Conservation (phyloP, 2,113 vertebrate species). For the Cisticola juncidis region DNA sequence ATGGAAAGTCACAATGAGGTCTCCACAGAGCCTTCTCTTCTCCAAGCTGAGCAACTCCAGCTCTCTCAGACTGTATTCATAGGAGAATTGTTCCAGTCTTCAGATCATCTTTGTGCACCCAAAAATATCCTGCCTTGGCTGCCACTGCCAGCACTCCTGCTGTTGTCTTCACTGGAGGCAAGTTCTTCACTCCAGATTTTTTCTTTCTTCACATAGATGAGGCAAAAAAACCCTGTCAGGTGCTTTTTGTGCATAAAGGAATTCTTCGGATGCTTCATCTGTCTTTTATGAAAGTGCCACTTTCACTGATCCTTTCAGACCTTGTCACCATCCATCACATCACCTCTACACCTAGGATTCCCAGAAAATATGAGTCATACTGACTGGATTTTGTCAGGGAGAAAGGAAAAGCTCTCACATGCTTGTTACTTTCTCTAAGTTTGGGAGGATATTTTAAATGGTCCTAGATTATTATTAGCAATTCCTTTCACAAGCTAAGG, state of each 20-base stretch:
- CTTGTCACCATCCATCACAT: not conserved
- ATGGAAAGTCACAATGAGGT: not conserved
- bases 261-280: not conserved
- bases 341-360: not conserved
- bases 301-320: not conserved
- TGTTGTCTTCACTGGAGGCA: not conserved
- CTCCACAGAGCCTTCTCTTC: rapidly evolving
- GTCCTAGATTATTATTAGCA: not conserved
- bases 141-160: not conserved
- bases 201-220: not conserved
- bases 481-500: not conserved
- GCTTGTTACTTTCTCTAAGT: not conserved
- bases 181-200: not conserved
- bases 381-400: not conserved
- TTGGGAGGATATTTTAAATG: not conserved
- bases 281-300: not conserved
- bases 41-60: not conserved
- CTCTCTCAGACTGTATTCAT: rapidly evolving
- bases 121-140: not conserved
- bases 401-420: not conserved
- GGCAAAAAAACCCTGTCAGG: not conserved
- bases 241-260: not conserved
- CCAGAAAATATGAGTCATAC: not conserved
- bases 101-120: not conserved
- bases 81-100: not conserved